A percentile compares a stretch with the other conserved stretches of the same genome.
Conservation (phyloP, 2,888 invertebrate genomes). For the Caenorhabditis sp. region DNA sequence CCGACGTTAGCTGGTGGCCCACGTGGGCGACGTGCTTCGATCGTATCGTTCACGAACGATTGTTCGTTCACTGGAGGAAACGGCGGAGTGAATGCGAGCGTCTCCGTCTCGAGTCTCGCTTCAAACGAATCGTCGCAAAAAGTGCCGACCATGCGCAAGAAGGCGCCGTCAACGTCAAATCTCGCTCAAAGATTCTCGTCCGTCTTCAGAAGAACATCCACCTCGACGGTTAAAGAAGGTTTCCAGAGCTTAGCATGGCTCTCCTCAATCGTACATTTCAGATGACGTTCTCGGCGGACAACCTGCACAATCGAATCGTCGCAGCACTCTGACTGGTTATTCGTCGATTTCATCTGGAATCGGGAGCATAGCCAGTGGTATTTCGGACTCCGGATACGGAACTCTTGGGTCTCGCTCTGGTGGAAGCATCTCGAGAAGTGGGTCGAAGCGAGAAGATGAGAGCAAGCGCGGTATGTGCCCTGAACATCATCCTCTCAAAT, state of each 20-base stretch:
- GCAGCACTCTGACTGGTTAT: slow-evolving; percentile 46
- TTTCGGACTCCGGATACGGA: slow-evolving; percentile 36
- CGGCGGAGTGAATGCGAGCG: neutral
- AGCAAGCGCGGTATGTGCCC: too few relatives aligned
- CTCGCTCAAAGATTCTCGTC: slow-evolving; percentile 40
- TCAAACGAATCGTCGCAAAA: slow-evolving; percentile 25
- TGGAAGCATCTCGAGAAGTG: slow-evolving; percentile 45
- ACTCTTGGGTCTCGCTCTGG: slow-evolving; percentile 22
- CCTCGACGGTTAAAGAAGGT: slow-evolving; percentile 26
- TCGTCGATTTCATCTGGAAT: slow-evolving; percentile 54
- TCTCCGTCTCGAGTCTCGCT: slow-evolving; percentile 20
- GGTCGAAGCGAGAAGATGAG: slow-evolving; percentile 51
- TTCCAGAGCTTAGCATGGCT: neutral
- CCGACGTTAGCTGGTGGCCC: neutral
- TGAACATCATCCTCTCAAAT: neutral
- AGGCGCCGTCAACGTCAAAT: slow-evolving; percentile 43
- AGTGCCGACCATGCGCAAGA: slow-evolving; percentile 50
- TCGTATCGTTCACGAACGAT: slow-evolving; percentile 36
- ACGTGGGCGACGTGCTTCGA: slow-evolving; percentile 27
- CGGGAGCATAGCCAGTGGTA: slow-evolving; percentile 50
- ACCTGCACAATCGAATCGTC: slow-evolving; percentile 10
- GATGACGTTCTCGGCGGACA: slow-evolving; percentile 1
- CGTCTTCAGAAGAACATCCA: slow-evolving; percentile 42
- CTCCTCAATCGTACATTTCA: neutral
- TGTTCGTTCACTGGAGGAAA: slow-evolving; percentile 7